Percentiles rank a stretch among this genome's conserved stretches.
Evolutionary conservation across 2,797 vertebrate genomes (phyloP).

Genomic region (Microtus agrestis): DNA sequence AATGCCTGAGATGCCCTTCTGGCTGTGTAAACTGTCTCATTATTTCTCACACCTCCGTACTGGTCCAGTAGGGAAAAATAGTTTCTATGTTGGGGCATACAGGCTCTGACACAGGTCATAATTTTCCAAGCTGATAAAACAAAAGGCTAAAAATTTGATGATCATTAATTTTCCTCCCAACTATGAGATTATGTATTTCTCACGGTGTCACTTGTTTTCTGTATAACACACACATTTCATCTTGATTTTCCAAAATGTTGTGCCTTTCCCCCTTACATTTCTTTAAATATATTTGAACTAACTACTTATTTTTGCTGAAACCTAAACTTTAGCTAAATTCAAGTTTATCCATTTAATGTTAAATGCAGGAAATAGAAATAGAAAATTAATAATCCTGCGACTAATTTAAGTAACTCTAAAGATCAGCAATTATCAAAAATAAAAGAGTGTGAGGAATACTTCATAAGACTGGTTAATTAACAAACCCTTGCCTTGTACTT

Average conservation of each 20-base stretch:
- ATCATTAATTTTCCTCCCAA: slow-evolving; percentile 31
- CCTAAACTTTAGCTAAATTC: slow-evolving; percentile 59
- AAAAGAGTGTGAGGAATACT: slow-evolving; percentile 70
- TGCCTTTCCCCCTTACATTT: background rate
- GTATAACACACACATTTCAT: background rate
- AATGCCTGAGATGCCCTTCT: no score
- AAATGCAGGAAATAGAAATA: slow-evolving; percentile 70
- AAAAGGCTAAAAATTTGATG: slow-evolving; percentile 38
- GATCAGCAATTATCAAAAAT: slow-evolving; percentile 77
- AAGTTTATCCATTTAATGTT: slow-evolving; percentile 69
- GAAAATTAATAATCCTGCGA: slow-evolving; percentile 72
- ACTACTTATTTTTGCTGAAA: slow-evolving; percentile 54
- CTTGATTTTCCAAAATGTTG: slow-evolving; percentile 6
- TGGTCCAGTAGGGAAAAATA: no score
- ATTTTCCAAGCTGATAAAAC: slow-evolving; percentile 35
- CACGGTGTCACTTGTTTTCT: background rate
- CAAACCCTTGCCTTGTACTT: slow-evolving; percentile 66
- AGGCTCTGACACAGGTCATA: background rate
- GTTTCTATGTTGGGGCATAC: no score
- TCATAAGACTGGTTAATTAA: slow-evolving; percentile 71
- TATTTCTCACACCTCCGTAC: no score
- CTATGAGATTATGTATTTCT: slow-evolving; percentile 10
- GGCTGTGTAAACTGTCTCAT: no score
- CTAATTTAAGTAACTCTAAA: slow-evolving; percentile 74
- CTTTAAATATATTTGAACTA: slow-evolving; percentile 46